Evolutionary conservation across 2,113 vertebrate genomes (phyloP), one percentile per base, ranked within the genome.

Genomic region (Caracal caracal): DNA sequence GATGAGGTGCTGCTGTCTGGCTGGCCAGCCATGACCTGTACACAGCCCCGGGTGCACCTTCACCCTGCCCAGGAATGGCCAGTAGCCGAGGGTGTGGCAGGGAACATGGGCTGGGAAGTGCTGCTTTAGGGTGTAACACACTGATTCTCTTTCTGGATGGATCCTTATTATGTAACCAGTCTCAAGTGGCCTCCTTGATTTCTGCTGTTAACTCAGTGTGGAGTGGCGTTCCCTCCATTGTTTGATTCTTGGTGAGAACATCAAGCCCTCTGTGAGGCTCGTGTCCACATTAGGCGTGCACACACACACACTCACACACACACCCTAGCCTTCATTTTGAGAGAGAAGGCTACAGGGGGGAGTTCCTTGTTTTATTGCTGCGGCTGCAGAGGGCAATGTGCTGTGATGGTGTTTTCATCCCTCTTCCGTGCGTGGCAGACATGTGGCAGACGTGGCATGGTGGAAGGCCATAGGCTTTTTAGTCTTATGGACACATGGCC

Each of bases 341-440:
- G 40, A 82, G 28, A 24, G 33, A 12, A 40, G 49, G 47, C 40
- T 1, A 0, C 1, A 5, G 80, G 13, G 13, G 10, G 33, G 37
- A 2, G 0, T 11, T 8, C 11, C 9, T 5, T 0, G 0, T 37
- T 40, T 47, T 22, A 15, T 3, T 26, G 78, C n/a, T n/a, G n/a
- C 7, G 11, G 65, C 20, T 9, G 28, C 11, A 28, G 51, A 71
- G 28, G 70, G 35, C 10, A 9, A 51, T 10, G 26, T 1, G 7
- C 4, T 9, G 22, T 65, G 30, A 1, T 1, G 0, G 24, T 1
- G 5, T 47, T n/a, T 28, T 30, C 3, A 1, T 13, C 16, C 0
- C 0, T 2, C 20, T 26, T 37, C 30, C 0, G 0, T 5, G 33
- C 53, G 5, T 30, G 59, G 53, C 51, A 53, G 51, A 53, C 71